Evolutionary conservation across 92 coral and sea anemone species (phyloP), one percentile per base, ranked within the genome.

Genomic region (Plumapathes pennacea): DNA sequence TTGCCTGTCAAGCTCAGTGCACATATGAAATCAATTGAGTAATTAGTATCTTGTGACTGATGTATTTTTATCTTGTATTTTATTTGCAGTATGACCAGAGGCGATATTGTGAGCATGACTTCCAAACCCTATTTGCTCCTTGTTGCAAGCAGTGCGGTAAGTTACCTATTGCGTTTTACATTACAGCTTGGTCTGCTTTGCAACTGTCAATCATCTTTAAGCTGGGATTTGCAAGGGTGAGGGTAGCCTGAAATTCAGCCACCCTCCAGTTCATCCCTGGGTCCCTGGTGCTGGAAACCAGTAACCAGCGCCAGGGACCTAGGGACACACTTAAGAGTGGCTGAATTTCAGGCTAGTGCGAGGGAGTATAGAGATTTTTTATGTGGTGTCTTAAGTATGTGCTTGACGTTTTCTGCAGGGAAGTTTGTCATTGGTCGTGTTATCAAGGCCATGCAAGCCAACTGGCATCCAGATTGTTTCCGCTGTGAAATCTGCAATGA

Each of bases 381-480:
- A 25, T 23, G 1, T 0, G 7, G 42, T n/a, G 4, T 27, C 21
- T 32, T 38, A 28, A 18, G n/a, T n/a, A n/a, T n/a, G n/a, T n/a
- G n/a, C 23, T 29, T 6, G 28, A 38, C 22, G 31, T 15, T 14
- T 12, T 22, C 62, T 36, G 17, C 65, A 92, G 98, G 88, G 49
- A 90, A 84, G 76, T 94, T 94, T 81, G 90, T 94, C 69, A 85
- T 94, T 74, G 99, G 99, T 0, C 90, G 99, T 54, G 99, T 94
- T 15, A 94, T 94, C 62, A 82, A 90, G 64, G 99, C 99, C 14
- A 94, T 94, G 99, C 99, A 94, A 56, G 99, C 99, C 45, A 94
- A 90, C 60, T 94, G 99, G 99, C 99, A 94, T 26, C 97, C 99
- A 22, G 95, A 89, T 50, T 94, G 99, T 65, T 94, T 94, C 45